These are phyloP conservation scores for Tangara arthus DNA, from an alignment of 2,797 vertebrate species.

Conservation along the genomic window DNA sequence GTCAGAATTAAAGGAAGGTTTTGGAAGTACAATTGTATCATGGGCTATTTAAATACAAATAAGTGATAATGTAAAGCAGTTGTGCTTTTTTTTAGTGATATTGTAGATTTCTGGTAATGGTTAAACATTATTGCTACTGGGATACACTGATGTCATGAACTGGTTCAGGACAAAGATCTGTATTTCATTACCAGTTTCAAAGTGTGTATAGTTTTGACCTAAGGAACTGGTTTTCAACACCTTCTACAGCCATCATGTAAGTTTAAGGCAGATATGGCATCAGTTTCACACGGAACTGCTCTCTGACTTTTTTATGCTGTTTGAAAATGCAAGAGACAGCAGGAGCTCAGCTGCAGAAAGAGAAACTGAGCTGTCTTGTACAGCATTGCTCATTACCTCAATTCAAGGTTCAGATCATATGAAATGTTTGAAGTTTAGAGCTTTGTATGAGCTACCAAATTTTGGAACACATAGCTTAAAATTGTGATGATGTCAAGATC, in stretches of 20 bases:
- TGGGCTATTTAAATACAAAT: neutral
- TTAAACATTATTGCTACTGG: conserved; percentile 5
- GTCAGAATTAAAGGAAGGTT: conserved; percentile 15
- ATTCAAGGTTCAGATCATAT: neutral
- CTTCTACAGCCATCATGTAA: neutral
- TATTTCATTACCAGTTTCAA: conserved; percentile 9
- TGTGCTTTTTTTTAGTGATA: conserved; percentile 13
- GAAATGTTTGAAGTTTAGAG: neutral
- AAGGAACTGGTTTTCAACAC: conserved; percentile 30
- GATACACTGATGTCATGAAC: neutral
- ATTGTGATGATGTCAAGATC: neutral
- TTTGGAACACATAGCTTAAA: neutral
- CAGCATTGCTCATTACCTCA: neutral
- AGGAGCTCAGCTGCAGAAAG: neutral
- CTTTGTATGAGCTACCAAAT: neutral
- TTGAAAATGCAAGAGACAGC: neutral
- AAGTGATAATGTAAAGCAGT: conserved; percentile 34
- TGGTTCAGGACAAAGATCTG: neutral
- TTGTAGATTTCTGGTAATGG: neutral
- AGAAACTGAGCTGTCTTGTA: neutral
- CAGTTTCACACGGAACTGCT: neutral
- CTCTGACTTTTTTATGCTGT: neutral
- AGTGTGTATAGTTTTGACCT: neutral
- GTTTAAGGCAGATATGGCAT: neutral
- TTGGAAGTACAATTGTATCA: conserved; percentile 2